Evolutionary conservation across 1,140 invertebrate species (phyloP).

Genomic region (Epicauta chinensis): DNA sequence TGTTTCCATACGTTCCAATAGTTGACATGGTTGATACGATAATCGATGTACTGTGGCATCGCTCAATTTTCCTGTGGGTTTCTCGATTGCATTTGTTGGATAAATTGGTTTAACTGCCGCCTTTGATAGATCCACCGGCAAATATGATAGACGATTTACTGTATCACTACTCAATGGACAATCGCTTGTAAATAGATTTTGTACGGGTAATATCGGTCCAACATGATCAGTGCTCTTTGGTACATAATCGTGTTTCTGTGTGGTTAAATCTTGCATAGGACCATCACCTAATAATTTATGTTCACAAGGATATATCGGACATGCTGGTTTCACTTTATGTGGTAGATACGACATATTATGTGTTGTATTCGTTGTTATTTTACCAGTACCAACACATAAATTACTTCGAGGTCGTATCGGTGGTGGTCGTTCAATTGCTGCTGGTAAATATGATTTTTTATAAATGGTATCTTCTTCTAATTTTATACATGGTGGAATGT

Average conservation of each 20-base stretch:
- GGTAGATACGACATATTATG: constrained; percentile 53
- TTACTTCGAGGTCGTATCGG: constrained; percentile 41
- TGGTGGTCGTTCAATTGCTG: constrained; percentile 35
- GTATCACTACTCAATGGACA: constrained; percentile 45
- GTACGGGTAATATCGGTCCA: constrained; percentile 41
- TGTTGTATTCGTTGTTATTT: constrained; percentile 46
- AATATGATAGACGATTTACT: constrained; percentile 48
- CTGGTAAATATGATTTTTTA: constrained; percentile 50
- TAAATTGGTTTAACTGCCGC: constrained; percentile 42
- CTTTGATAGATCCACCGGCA: constrained; percentile 45
- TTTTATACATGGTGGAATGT: constrained; percentile 45
- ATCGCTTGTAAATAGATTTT: constrained; percentile 42
- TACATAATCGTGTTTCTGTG: constrained; percentile 64
- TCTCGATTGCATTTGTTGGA: constrained; percentile 44
- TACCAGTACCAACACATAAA: constrained; percentile 40
- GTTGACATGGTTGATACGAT: constrained; percentile 46
- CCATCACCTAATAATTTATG: constrained; percentile 48
- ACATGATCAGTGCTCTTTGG: constrained; percentile 51
- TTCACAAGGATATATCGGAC: constrained; percentile 40
- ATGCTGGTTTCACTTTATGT: constrained; percentile 42
- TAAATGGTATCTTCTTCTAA: constrained; percentile 54
- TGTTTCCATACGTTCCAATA: constrained; percentile 37
- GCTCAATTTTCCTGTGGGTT: constrained; percentile 50
- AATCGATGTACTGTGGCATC: constrained; percentile 54
- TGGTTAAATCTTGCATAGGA: constrained; percentile 63